These are phyloP conservation scores for Protobothrops flavoviridis DNA, from an alignment of 2,113 vertebrate species.

Conservation along the genomic window DNA sequence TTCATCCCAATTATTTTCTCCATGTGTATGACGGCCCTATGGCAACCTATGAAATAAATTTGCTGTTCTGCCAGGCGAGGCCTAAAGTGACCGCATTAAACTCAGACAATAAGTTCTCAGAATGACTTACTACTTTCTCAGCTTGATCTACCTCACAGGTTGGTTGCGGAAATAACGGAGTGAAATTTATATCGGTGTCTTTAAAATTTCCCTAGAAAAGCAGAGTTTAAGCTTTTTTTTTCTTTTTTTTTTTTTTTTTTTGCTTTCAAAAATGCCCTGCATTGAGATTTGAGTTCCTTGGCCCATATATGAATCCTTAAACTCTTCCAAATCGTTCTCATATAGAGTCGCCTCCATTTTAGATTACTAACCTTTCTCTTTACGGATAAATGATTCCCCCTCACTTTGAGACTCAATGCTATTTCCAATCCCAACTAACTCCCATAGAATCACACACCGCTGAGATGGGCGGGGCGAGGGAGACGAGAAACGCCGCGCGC, in stretches of 20 bases:
- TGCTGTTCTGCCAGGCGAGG: neutral
- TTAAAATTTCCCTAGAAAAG: neutral
- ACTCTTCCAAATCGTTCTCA: neutral
- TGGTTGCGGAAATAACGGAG: neutral
- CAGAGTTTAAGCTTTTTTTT: neutral
- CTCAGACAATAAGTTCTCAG: neutral
- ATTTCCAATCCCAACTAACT: neutral
- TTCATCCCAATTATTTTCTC: neutral
- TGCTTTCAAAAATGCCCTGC: neutral
- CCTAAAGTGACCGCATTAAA: neutral
- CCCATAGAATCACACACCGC: neutral
- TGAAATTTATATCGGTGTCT: neutral
- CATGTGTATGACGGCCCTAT: neutral
- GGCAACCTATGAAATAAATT: neutral
- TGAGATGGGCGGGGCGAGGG: neutral
- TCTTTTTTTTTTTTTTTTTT: too few species aligned
- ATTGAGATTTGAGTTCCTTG: neutral
- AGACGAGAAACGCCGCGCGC: neutral
- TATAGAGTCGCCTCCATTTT: neutral
- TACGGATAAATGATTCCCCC: neutral
- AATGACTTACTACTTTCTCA: neutral
- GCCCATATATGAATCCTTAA: neutral
- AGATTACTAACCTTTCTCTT: constrained; percentile 11
- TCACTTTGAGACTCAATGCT: neutral
- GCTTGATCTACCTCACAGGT: neutral